Evolutionary conservation across 2,113 vertebrate species (phyloP).

Genomic region (Hyperopisus bebe): DNA sequence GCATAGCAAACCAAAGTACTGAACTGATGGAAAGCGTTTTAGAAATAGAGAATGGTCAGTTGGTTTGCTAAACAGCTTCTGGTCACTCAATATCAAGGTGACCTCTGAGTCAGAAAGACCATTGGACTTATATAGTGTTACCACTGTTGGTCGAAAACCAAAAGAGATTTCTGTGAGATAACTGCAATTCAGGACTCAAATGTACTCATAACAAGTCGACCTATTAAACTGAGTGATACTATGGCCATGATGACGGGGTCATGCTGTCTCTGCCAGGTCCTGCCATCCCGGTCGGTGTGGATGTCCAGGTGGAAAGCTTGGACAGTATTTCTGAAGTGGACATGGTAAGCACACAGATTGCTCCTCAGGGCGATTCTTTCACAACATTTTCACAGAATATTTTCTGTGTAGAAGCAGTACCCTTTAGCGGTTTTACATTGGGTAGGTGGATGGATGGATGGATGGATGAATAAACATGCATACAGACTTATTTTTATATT

Average conservation of each 20-base stretch:
- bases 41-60: background rate
- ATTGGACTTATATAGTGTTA: background rate
- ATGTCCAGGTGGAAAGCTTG: constrained; percentile 92
- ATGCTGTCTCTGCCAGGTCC: constrained; percentile 64
- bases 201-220: background rate
- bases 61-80: background rate
- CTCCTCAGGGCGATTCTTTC: background rate
- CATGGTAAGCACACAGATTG: constrained; percentile 66
- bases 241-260: background rate
- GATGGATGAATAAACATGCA: background rate
- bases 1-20: background rate
- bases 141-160: background rate
- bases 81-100: background rate
- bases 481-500: background rate
- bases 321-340: constrained; percentile 97
- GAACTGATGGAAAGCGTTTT: background rate
- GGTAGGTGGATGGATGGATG: background rate
- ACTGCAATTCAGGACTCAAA: background rate
- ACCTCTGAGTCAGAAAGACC: background rate
- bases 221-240: background rate
- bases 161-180: background rate
- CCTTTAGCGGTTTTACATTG: background rate
- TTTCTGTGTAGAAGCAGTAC: background rate
- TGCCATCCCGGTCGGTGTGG: constrained; percentile 88
- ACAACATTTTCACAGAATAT: background rate